Base-by-base conservation (phyloP, 2,113 vertebrate species). In the Tretioscincus oriximinensis region DNA sequence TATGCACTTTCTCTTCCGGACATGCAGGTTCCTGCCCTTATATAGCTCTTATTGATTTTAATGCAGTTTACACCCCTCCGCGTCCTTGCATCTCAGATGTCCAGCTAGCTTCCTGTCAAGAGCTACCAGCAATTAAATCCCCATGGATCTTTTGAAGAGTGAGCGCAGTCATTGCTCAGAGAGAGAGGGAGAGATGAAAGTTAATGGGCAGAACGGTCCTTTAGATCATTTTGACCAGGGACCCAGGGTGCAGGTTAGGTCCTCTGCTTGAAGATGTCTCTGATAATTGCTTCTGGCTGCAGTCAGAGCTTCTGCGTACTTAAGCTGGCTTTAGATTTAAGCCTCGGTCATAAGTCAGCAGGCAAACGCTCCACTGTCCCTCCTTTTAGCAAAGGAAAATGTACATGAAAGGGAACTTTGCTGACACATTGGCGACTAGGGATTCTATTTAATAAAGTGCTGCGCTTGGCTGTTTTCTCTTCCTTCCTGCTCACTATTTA, bases 351-450 rank as follows among this genome's bases (percentile, higher is more conserved):
- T 63, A 81, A 61, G 77, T 78, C 70, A 31, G 69, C 12, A 6
- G 24, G 29, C 71, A 7, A 60, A 74, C 47, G 1, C 0, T 0
- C 24, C 28, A 11, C 31, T 0, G 0, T 20, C 18, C 9, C 4
- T 69, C 66, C 65, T 24, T 35, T 65, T 79, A 76, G 72, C 1
- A 3, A 49, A 18, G 70, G 54, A 35, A 65, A 75, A 67, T 72
- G 47, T n/a, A 0, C 2, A 2, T 72, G 77, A 81, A 75, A 77
- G 10, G 49, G 51, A 69, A 7, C 54, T 41, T 54, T 69, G 86
- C 78, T 85, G 83, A 78, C 64, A 81, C 0, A 0, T 24, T 4
- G 72, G 73, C 49, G 54, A 74, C 45, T 1, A 6, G 61, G 22
- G 26, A 26, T 77, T 31, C 61, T 63, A 51, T 82, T 83, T 77